Evolutionary conservation across 1,140 invertebrate genomes (phyloP), one percentile per base, ranked within the genome.

Genomic region (Drosophila rufa): DNA sequence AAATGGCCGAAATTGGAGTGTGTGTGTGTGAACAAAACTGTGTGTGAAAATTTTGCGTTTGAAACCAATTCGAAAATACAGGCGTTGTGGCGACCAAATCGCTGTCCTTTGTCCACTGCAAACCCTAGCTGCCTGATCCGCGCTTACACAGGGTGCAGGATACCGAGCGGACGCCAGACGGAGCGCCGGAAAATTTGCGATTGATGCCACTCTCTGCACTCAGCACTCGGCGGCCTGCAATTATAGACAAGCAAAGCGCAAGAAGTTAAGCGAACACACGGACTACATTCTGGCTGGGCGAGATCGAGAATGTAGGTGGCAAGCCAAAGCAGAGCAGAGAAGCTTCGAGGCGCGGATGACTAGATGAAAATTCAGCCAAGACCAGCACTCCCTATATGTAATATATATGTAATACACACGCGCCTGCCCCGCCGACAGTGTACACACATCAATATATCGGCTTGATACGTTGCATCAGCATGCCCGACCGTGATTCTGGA

Each of bases 381-480:
- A 77, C 36, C 36, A 56, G 56, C 66, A 79, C 67, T 61, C 65
- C 53, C 69, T 73, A 73, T 73, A 73, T 73, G 69, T 71, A 73
- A 71, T 59, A 59, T 59, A 71, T 71, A 58, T 69, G 66, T 69
- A 67, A 67, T 69, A 70, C 62, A 69, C 47, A 68, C 67, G 67
- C 67, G 67, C 62, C 67, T 68, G 62, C 67, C 67, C 67, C 62
- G 55, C 69, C 67, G 69, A 59, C 48, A 73, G 47, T 62, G 60
- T 65, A 74, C 64, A 73, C 15, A 62, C 53, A 74, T 78, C 50
- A 51, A 73, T 62, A 56, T 55, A 71, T 83, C 84, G 82, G 65
- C 69, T 62, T 81, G 66, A 75, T 64, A 73, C 51, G 58, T 91
- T 91, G 85, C 82, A 91, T 91, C 80, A 91, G 87, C 75, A 92